Base-by-base conservation (phyloP, 2,113 vertebrate genomes). In the Bettongia penicillata region DNA sequence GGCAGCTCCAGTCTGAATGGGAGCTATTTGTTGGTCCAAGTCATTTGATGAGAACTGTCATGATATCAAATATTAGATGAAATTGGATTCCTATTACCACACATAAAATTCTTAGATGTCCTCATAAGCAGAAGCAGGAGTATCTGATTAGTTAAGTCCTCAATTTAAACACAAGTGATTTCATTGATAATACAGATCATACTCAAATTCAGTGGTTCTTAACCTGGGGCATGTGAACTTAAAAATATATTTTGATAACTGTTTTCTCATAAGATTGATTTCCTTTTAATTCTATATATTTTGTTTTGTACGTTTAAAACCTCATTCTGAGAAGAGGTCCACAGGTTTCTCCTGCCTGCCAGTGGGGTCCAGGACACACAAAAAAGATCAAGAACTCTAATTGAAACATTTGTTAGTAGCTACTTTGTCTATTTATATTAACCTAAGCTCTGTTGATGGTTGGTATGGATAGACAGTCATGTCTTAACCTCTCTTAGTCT, bases 11-110 rank as follows among this genome's bases (percentile, higher is more conserved):
- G 7, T 19, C 92, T 0, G 25, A 90, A 55, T 23, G 0, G 16
- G 43, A 8, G 5, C 24, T 12, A 1, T 1, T 3, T 2, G 57
- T 37, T 31, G 10, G 51, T 9, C 0, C 37, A 5, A 26, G 19
- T 55, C 50, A 43, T 31, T 90, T 0, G n/a, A 90, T 43, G 47
- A 53, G 68, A 53, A 24, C 47, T 3, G 16, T 93, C 25, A 51
- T 53, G n/a, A 31, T 1, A 1, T n/a, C 2, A 22, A 19, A 28
- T 43, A 84, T 84, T 2, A 84, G 2, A 19, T 84, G 68, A 43
- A 43, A 84, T 84, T 84, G 19, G 68, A 84, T 84, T 43, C 68
- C n/a, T 23, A 19, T 84, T 43, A 43, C 16, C 43, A n/a, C 43
- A 43, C 31, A 84, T 43, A n/a, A 77, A n/a, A 84, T 23, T 43